Percentiles rank a stretch among this genome's conserved stretches.
phyloP scores from a whole-genome alignment of 2,113 vertebrate species.

The Aythya baeri region DNA sequence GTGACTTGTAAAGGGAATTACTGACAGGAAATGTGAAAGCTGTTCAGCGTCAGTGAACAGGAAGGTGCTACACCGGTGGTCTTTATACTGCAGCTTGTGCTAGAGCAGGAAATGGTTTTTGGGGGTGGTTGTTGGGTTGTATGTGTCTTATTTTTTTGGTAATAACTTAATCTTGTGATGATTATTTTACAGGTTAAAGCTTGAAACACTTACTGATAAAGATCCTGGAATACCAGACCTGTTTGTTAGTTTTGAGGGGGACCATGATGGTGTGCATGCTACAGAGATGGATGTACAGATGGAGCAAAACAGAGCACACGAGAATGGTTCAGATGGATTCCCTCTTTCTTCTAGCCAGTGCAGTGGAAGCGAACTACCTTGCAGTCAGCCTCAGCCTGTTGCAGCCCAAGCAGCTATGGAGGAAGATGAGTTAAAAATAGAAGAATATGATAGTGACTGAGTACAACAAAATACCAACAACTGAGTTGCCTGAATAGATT shows the following conservation, averaged over 20 bases:
- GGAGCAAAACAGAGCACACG: neutral
- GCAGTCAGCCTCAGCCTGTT: conserved; percentile 86
- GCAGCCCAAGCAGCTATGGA: conserved; percentile 75
- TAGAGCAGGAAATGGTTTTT: neutral
- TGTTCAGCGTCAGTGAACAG: neutral
- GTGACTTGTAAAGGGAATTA: neutral
- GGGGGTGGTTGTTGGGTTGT: neutral
- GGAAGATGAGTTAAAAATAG: conserved; percentile 85
- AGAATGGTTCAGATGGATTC: neutral
- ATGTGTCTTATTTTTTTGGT: neutral
- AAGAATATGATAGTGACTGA: conserved; percentile 89
- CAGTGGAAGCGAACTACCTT: conserved; percentile 75
- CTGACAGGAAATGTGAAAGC: neutral
- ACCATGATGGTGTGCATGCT: neutral
- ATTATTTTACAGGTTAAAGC: conserved; percentile 78
- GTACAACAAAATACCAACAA: neutral
- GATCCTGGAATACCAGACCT: conserved; percentile 78
- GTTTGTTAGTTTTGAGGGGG: conserved; percentile 71
- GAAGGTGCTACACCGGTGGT: accelerated
- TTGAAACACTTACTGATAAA: conserved; percentile 88
- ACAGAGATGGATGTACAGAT: neutral
- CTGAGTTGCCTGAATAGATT: neutral
- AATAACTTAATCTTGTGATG: neutral
- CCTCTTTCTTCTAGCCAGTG: conserved; percentile 71
- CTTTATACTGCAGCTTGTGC: neutral